Conservation (phyloP, 2,888 invertebrate genomes). For the Watsonalla cultraria region DNA sequence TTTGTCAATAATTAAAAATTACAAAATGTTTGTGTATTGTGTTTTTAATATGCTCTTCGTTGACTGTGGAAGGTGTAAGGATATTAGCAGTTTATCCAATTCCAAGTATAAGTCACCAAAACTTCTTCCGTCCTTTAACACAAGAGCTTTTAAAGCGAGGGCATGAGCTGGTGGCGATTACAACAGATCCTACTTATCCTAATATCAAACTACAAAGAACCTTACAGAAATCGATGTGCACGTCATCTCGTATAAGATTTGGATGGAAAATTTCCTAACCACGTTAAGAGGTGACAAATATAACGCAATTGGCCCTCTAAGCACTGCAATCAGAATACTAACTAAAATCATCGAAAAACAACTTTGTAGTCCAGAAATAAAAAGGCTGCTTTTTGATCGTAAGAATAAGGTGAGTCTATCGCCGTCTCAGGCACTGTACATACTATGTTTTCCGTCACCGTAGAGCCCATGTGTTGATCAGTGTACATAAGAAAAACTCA, state of each 20-base stretch:
- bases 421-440: no score
- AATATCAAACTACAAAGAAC: conserved; percentile 37
- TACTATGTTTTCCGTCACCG: no score
- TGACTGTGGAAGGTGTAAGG: conserved; percentile 16
- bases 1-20: no score
- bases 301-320: conserved; percentile 7
- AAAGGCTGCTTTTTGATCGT: conserved; percentile 15
- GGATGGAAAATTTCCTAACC: conserved; percentile 11
- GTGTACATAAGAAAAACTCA: no score
- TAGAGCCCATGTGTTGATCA: no score
- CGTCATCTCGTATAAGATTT: conserved; percentile 35
- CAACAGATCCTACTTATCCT: conserved; percentile 49
- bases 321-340: conserved; percentile 2
- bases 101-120: conserved; percentile 49
- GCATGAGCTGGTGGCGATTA: conserved; percentile 60
- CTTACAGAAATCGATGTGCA: conserved; percentile 56
- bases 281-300: conserved; percentile 10
- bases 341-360: conserved; percentile 12
- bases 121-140: conserved; percentile 34
- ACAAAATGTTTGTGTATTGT: no score
- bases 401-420: no score
- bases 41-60: no score
- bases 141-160: conserved; percentile 51
- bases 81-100: conserved; percentile 40
- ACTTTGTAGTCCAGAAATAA: conserved; percentile 14